Evolutionary conservation across 2,797 vertebrate genomes (phyloP), one percentile per base, ranked within the genome.

Genomic region (Micrastur ruficollis): DNA sequence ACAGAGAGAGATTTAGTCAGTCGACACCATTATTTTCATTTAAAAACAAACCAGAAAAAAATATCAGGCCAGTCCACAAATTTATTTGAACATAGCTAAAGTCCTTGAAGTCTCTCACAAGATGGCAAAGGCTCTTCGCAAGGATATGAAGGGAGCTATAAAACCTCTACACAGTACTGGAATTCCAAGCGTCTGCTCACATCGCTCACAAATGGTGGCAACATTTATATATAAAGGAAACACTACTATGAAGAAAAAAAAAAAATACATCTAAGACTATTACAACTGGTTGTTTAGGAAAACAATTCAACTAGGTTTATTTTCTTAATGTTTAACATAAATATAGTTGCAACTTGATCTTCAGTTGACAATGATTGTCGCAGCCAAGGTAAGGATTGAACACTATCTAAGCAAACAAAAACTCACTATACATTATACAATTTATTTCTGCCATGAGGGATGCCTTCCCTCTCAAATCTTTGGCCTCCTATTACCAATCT

Each of bases 291-390:
- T 92, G 80, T 96, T 97, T 42, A 96, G 89, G 90, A 97, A 97
- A 94, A 98, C 82, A 93, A 73, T 92, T 93, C 95, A 95, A 89
- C 97, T 97, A 96, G 75, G 80, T 97, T 98, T 96, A 97, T 97
- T 97, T 97, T 94, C 97, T 97, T 97, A 98, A 96, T 26, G 80
- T 97, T 98, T 97, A 97, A 97, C 97, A 98, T 98, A 98, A 98
- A 98, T 98, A 98, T 97, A 98, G 90, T 96, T 98, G 98, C 98
- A 98, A 98, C 97, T 97, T 95, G 97, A 98, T 98, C 97, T 98
- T 97, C 95, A 97, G 96, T 98, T 98, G 98, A 97, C 97, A 97
- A 95, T 98, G 98, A 98, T 98, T 98, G 98, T 98, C 98, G 0
- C 96, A 98, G 98, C 98, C 98, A 98, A 97, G 86, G 89, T 94